These are phyloP conservation scores for Acanthococcus lagerstroemiae DNA, from an alignment of 2,888 invertebrate species.

Conservation along the genomic window DNA sequence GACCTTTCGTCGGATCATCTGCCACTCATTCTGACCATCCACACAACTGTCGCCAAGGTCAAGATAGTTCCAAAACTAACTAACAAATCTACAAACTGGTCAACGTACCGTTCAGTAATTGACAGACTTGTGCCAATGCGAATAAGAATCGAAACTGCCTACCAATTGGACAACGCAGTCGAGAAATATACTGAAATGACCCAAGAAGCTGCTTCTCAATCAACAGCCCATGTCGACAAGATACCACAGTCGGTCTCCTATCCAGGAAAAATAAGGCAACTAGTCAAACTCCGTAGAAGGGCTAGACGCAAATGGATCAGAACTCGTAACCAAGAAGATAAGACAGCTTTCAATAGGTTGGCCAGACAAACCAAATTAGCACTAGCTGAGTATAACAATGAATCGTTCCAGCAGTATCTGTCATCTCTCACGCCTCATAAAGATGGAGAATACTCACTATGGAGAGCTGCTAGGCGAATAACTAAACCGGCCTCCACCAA, in stretches of 20 bases:
- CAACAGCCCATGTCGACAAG: background rate
- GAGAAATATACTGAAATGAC: background rate
- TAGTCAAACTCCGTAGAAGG: background rate
- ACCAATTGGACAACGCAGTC: background rate
- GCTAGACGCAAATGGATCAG: background rate
- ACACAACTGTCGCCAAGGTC: too few species aligned
- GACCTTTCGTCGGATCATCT: too few species aligned
- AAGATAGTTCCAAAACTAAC: background rate
- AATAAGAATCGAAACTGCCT: background rate
- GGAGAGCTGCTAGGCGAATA: background rate
- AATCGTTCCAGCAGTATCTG: background rate
- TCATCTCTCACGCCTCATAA: background rate
- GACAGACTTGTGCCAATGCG: background rate
- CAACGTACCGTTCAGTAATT: background rate
- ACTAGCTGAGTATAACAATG: background rate
- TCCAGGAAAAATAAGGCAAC: background rate
- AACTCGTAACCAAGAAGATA: background rate
- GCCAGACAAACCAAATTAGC: background rate
- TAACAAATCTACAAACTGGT: background rate
- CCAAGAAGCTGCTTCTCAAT: background rate
- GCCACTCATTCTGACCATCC: too few species aligned
- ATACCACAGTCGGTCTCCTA: background rate
- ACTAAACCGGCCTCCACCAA: background rate
- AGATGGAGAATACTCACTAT: background rate
- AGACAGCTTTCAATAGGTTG: background rate